Evolutionary conservation across 2,888 invertebrate genomes (phyloP).

Genomic region (Drosophila merina): DNA sequence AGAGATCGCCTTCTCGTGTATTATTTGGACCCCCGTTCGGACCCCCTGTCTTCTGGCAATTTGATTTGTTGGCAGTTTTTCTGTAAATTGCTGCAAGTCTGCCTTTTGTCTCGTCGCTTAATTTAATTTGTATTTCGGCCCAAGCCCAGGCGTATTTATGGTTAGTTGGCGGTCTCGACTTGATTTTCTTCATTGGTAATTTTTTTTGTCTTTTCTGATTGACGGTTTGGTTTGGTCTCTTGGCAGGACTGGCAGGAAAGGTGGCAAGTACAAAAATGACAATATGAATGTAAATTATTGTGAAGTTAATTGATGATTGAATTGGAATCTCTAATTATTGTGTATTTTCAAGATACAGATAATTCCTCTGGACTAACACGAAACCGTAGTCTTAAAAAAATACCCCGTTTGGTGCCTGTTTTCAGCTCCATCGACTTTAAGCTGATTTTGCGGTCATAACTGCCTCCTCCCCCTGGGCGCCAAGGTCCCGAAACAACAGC

Average conservation of each 20-base stretch:
- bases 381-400: background rate
- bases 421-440: conserved; percentile 43
- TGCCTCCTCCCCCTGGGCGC: background rate
- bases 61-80: conserved; percentile 68
- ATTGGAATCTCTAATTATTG: background rate
- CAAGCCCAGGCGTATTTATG: conserved; percentile 57
- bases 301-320: conserved; percentile 9
- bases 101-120: conserved; percentile 69
- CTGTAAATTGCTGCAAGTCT: conserved; percentile 65
- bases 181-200: conserved; percentile 15
- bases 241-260: conserved; percentile 1
- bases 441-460: conserved; percentile 47
- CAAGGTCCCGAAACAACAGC: conserved; percentile 41
- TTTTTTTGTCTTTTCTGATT: conserved; percentile 30
- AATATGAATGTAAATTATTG: conserved; percentile 29
- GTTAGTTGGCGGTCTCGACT: conserved; percentile 66
- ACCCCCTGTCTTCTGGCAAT: conserved; percentile 67
- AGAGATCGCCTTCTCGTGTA: conserved; percentile 27
- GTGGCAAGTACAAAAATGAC: conserved; percentile 25
- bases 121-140: conserved; percentile 69
- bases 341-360: too few relatives aligned
- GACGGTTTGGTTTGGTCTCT: conserved; percentile 15
- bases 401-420: conserved; percentile 19
- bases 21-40: conserved; percentile 9
- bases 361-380: too few relatives aligned